phyloP scores from a whole-genome alignment of 1,140 invertebrate genomes.

The Lepidurus apus region DNA sequence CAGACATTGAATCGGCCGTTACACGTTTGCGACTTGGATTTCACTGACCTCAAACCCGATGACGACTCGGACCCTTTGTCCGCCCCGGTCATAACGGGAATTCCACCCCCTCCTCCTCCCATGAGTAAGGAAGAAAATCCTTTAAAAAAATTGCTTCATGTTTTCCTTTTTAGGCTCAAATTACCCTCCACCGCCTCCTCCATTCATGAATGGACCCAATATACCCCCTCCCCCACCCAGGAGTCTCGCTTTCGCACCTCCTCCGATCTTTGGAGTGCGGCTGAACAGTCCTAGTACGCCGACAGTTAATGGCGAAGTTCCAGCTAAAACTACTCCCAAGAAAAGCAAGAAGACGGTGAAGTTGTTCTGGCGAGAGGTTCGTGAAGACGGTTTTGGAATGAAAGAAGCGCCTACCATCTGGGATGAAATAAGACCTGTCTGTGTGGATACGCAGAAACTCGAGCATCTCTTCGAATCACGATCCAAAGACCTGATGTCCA shows the following conservation, averaged over 20 bases:
- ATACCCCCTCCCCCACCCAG: conserved; percentile 45
- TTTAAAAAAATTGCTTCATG: conserved; percentile 36
- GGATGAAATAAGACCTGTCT: conserved; percentile 80
- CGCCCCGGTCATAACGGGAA: conserved; percentile 22
- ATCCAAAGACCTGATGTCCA: conserved; percentile 88
- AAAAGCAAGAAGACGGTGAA: conserved; percentile 98
- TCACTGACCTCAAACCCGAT: conserved; percentile 76
- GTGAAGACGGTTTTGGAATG: conserved; percentile 68
- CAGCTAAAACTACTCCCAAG: conserved; percentile 45
- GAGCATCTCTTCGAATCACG: conserved; percentile 96
- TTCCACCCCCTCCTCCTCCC: conserved; percentile 28
- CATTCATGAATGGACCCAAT: conserved; percentile 47
- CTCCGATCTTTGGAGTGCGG: conserved; percentile 46
- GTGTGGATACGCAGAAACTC: conserved; percentile 85
- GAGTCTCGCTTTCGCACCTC: conserved; percentile 43
- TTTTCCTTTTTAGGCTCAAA: background rate
- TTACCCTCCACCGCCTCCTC: conserved; percentile 41
- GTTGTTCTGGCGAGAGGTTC: conserved; percentile 96
- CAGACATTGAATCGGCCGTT: conserved; percentile 73
- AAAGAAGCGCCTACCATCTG: conserved; percentile 72
- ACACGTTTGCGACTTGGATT: conserved; percentile 90
- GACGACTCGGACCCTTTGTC: conserved; percentile 45
- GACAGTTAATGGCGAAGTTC: conserved; percentile 31
- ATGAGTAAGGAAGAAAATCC: conserved; percentile 35
- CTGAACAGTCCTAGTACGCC: conserved; percentile 42